Evolutionary conservation across 2,113 vertebrate species (phyloP).

Genomic region (Ceyx margarethae): DNA sequence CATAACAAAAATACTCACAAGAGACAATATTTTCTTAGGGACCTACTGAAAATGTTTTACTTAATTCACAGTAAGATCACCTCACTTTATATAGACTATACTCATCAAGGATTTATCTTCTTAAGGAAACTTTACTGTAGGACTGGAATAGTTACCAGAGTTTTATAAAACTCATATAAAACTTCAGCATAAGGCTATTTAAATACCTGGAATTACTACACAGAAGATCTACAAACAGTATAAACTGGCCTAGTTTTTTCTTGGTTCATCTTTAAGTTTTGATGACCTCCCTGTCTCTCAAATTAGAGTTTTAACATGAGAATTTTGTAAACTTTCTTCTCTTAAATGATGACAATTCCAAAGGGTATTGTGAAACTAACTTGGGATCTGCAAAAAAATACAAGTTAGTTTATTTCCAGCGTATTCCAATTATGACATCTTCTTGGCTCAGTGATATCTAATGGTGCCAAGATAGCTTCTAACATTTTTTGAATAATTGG

Average conservation of each 20-base stretch:
- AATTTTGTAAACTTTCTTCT: not conserved
- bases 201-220: not conserved
- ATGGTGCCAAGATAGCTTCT: slow-evolving; percentile 29
- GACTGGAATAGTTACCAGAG: not conserved
- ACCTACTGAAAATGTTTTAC: not conserved
- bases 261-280: not conserved
- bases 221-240: not conserved
- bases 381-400: slow-evolving; percentile 3
- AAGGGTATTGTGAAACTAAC: slow-evolving; percentile 38
- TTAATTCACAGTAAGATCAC: not conserved
- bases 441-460: slow-evolving; percentile 15
- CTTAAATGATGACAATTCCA: not conserved
- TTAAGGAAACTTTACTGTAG: not conserved
- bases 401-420: slow-evolving; percentile 9
- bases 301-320: not conserved
- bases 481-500: slow-evolving; percentile 54
- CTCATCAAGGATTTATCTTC: not conserved
- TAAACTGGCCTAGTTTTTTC: not conserved
- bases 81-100: not conserved
- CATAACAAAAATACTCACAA: not conserved
- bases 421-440: slow-evolving; percentile 35
- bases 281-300: not conserved
- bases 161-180: not conserved
- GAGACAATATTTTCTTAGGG: not conserved
- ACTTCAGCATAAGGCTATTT: not conserved